Evolutionary conservation across 2,888 invertebrate species (phyloP).

Genomic region (Tinea semifulvella): DNA sequence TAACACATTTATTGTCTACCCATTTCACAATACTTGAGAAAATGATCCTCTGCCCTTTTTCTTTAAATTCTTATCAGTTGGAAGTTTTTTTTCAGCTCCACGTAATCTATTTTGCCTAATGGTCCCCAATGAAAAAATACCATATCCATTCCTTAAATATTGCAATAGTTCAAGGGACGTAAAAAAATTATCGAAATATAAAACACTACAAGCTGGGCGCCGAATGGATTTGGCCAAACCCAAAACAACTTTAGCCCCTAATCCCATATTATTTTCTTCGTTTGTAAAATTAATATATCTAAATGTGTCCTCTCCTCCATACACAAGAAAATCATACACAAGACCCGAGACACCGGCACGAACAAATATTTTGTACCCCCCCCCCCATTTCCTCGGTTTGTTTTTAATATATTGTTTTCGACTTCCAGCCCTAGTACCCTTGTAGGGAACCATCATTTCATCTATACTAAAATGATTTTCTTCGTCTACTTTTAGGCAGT

Average conservation of each 20-base stretch:
- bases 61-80: conserved; percentile 18
- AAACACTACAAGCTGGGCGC: conserved; percentile 14
- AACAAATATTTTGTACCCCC: conserved; percentile 29
- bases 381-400: conserved; percentile 29
- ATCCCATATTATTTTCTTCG: conserved; percentile 22
- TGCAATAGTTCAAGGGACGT: conserved; percentile 16
- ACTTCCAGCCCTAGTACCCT: conserved; percentile 27
- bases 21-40: conserved; percentile 17
- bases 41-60: conserved; percentile 17
- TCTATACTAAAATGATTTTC: conserved; percentile 27
- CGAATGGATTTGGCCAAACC: conserved; percentile 22
- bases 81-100: conserved; percentile 17
- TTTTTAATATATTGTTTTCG: conserved; percentile 27
- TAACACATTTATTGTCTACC: conserved; percentile 17
- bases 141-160: conserved; percentile 13
- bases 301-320: conserved; percentile 28
- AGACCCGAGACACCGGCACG: conserved; percentile 27
- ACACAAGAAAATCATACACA: conserved; percentile 30
- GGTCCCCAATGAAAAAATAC: conserved; percentile 19
- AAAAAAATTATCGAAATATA: conserved; percentile 21
- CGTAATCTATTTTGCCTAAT: conserved; percentile 18
- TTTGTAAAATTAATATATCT: conserved; percentile 22
- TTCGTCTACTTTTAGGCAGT: conserved; percentile 23
- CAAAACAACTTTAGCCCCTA: conserved; percentile 28
- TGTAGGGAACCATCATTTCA: conserved; percentile 33